These are phyloP conservation scores for Cairina moschata DNA, from an alignment of 2,113 vertebrate genomes.

Conservation along the genomic window DNA sequence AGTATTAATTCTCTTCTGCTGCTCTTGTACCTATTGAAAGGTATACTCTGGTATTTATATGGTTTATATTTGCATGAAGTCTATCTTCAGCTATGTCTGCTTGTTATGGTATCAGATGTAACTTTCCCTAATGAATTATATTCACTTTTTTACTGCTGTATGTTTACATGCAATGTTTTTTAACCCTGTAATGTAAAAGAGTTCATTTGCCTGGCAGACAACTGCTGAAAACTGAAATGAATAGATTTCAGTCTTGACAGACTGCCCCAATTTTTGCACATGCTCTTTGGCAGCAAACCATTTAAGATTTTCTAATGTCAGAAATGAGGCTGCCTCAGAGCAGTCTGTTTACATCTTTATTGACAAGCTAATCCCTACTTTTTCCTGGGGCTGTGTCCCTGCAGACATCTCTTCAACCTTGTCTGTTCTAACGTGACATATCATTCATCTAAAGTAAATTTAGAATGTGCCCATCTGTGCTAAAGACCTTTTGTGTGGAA, in stretches of 20 bases:
- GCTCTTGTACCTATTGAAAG: neutral
- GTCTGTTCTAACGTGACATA: conserved; percentile 48
- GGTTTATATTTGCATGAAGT: neutral
- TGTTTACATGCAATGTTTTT: neutral
- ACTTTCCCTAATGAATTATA: neutral
- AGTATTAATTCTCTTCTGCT: neutral
- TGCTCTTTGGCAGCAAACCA: neutral
- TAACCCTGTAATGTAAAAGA: neutral
- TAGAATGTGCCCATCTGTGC: conserved; percentile 33
- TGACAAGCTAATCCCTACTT: conserved; percentile 66
- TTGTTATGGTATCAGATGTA: neutral
- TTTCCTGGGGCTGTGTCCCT: conserved; percentile 64
- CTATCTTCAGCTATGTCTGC: neutral
- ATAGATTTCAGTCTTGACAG: neutral
- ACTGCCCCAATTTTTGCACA: conserved; percentile 50
- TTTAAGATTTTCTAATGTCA: conserved; percentile 59
- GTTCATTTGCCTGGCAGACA: neutral
- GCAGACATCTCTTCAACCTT: conserved; percentile 53
- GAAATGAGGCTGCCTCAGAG: conserved; percentile 57
- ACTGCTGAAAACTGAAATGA: conserved; percentile 2
- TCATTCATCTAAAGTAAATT: conserved; percentile 59
- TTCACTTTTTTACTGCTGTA: neutral
- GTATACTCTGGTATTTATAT: neutral
- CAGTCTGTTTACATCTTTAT: conserved; percentile 71
- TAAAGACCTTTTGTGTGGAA: conserved; percentile 22